These are phyloP conservation scores for Lycophotia porphyrea DNA, from an alignment of 2,888 invertebrate species.

Conservation along the genomic window DNA sequence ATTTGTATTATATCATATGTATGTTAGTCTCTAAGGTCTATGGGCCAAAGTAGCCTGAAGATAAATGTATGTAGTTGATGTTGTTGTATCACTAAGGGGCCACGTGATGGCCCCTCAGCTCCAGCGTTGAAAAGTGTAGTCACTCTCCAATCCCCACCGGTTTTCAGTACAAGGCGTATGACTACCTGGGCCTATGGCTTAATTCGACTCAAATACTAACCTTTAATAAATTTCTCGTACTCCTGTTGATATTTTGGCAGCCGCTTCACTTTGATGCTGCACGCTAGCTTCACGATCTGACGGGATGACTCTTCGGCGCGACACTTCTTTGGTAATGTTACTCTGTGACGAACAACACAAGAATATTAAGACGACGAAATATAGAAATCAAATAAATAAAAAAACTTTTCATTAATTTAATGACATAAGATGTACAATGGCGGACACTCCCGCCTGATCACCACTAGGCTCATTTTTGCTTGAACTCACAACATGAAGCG, in stretches of 20 bases:
- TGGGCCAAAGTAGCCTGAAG: no score
- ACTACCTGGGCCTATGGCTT: not conserved
- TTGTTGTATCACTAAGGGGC: no score
- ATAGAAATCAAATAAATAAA: not conserved
- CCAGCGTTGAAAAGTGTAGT: not conserved
- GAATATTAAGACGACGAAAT: not conserved
- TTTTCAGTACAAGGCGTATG: not conserved
- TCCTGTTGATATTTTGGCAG: constrained; percentile 98
- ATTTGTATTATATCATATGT: no score
- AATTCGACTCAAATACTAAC: constrained; percentile 66
- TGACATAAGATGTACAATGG: not conserved
- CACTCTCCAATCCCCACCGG: no score
- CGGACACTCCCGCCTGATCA: no score
- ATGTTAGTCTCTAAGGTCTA: no score
- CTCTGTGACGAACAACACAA: constrained; percentile 81
- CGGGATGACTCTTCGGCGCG: constrained; percentile 97
- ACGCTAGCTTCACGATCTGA: constrained; percentile 97
- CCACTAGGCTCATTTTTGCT: no score
- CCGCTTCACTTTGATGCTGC: constrained; percentile 97
- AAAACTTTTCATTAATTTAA: not conserved
- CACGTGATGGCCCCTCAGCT: no score
- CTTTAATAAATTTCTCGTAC: constrained; percentile 89
- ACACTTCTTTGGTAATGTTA: constrained; percentile 98
- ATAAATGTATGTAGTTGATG: no score
- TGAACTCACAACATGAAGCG: no score